phyloP scores from a whole-genome alignment of 2,888 invertebrate genomes.

The Eilema sororculum region DNA sequence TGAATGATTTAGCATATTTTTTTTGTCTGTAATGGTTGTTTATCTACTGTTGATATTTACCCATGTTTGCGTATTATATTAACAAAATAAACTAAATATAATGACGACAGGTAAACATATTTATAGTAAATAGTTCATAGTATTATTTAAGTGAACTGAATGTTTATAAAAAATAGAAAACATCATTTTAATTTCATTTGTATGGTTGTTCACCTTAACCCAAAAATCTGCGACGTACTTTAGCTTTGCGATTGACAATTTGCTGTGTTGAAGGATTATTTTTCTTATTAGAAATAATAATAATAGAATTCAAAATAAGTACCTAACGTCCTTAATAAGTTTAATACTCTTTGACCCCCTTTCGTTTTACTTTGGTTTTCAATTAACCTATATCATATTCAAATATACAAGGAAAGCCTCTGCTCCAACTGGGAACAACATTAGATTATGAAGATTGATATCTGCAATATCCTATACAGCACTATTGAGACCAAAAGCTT shows the following conservation, averaged over 20 bases:
- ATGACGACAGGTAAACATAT: neutral
- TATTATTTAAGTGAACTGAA: neutral
- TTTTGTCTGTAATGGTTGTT: conserved; percentile 23
- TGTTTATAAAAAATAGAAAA: neutral
- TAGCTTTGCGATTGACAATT: neutral
- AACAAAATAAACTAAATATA: neutral
- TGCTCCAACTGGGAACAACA: too few species aligned
- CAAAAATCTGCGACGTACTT: neutral
- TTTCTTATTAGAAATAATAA: neutral
- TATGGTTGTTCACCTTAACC: neutral
- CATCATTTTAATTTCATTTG: neutral
- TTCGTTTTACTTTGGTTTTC: neutral
- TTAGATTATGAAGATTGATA: too few species aligned
- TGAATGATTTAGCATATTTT: conserved; percentile 69
- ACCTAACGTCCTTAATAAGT: too few species aligned
- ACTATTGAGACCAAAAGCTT: too few species aligned
- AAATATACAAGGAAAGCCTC: neutral
- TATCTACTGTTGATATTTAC: conserved; percentile 21
- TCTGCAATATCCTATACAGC: too few species aligned
- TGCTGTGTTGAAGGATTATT: neutral
- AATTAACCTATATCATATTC: neutral
- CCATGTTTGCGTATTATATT: neutral
- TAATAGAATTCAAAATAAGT: neutral
- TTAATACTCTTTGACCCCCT: neutral
- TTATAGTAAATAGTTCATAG: neutral